Base-by-base conservation (phyloP, 1,140 invertebrate species). In the Sarcophaga bullata region DNA sequence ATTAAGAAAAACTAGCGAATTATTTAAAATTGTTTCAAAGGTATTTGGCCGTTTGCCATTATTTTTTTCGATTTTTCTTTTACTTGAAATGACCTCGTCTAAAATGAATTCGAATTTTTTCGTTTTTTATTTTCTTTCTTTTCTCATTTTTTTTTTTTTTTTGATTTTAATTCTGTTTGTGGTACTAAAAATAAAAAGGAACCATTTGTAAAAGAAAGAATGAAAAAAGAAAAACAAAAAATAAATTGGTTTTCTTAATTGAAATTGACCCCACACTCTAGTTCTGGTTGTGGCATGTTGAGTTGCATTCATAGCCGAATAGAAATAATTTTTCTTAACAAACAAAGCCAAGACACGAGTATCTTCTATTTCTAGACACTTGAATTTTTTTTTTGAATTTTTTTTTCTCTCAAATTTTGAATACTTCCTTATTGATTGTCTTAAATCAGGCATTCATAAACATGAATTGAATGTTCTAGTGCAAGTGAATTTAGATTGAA, bases 31-130 rank as follows among this genome's bases (percentile, higher is more conserved):
- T 19, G n/a, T 78, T 78, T 52, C 19, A 78, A 78, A 78, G 48
- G 75, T 78, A 78, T 48, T 78, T 78, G 75, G 75, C 75, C 11
- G 17, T 17, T 19, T 11, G 48, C 75, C 75, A 78, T 49, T 19
- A 72, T 72, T 72, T 72, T 37, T 37, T 37, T 19, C 19, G 13
- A 52, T 52, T 52, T 58, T n/a, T 58, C 13, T 4, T 68, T 78
- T 19, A 19, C 17, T 78, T 78, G 19, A 78, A 19, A 78, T 78
- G 75, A 78, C 75, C 75, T 78, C 75, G 75, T 78, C 75, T 49
- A 78, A 78, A 78, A 78, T 78, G 75, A 68, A 68, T 19, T 37
- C 25, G 25, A 37, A 37, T 37, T 37, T 37, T 37, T 37, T 37
- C 25, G 25, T 37, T 37, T 37, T 4, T 37, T n/a, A n/a, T n/a